Percentiles rank a stretch among this genome's conserved stretches.
These are phyloP conservation scores for Theristicus caerulescens DNA, from an alignment of 2,113 vertebrate genomes.

Conservation along the genomic window DNA sequence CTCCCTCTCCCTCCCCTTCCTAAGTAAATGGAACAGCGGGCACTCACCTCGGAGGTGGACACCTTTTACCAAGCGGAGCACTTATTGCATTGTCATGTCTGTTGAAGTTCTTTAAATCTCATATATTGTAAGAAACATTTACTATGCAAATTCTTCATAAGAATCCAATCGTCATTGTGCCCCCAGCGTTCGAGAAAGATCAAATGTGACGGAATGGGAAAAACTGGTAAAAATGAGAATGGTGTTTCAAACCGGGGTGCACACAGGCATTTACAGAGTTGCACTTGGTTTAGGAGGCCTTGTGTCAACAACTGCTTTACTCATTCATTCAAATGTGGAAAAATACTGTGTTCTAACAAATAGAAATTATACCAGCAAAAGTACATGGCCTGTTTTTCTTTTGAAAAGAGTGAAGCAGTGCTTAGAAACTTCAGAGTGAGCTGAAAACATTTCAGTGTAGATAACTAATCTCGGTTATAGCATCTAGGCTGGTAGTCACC, in stretches of 20 bases:
- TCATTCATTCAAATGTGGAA: not conserved
- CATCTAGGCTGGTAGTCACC: not conserved
- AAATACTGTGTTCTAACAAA: not conserved
- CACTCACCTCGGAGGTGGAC: not conserved
- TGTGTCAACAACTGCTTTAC: not conserved
- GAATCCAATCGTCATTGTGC: fast-evolving
- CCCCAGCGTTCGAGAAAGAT: not conserved
- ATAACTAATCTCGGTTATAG: not conserved
- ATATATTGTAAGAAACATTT: not conserved
- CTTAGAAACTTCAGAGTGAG: not conserved
- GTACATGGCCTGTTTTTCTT: not conserved
- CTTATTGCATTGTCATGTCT: not conserved
- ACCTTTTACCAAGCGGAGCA: not conserved
- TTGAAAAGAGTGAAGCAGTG: not conserved
- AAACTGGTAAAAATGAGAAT: not conserved
- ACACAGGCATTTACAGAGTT: not conserved
- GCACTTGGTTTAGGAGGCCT: not conserved
- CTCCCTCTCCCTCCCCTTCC: not conserved
- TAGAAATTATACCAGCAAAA: not conserved
- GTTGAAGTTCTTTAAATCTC: not conserved
- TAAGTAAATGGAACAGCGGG: not conserved
- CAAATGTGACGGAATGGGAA: not conserved
- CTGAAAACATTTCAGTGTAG: not conserved
- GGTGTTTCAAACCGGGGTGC: not conserved
- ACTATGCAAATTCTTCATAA: not conserved